A percentile compares a stretch with the other conserved stretches of the same genome.
These are phyloP conservation scores for Dufourea novaeangliae DNA, from an alignment of 1,140 invertebrate species.

Conservation along the genomic window DNA sequence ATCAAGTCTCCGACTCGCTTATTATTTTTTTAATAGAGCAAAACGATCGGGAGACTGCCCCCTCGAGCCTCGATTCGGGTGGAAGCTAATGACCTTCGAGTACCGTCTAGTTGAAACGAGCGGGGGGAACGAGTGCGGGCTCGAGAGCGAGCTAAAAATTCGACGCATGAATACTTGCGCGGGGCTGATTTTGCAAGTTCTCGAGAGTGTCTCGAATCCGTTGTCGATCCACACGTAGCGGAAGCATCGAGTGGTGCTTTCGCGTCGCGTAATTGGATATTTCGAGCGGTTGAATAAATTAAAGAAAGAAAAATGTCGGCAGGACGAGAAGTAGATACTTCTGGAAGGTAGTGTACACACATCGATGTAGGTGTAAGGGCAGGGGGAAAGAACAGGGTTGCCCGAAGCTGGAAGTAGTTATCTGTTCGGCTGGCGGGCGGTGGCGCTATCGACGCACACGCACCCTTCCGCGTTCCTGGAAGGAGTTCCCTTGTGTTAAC, in stretches of 20 bases:
- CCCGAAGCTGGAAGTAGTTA: conserved; percentile 56
- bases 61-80: too few relatives aligned
- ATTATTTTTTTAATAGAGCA: too few relatives aligned
- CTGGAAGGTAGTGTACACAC: neutral
- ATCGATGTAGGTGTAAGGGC: too few relatives aligned
- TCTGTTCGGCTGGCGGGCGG: conserved; percentile 47
- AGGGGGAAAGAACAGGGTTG: conserved; percentile 4
- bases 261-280: conserved; percentile 14
- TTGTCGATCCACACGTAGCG: neutral
- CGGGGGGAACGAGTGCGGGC: neutral
- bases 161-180: neutral
- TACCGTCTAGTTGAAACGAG: too few relatives aligned
- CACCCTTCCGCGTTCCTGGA: conserved; percentile 33
- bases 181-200: neutral
- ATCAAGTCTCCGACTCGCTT: too few relatives aligned
- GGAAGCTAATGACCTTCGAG: too few relatives aligned
- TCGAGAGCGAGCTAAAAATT: neutral
- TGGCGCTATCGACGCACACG: conserved; percentile 48
- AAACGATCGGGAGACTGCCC: too few relatives aligned
- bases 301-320: neutral
- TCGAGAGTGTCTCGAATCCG: neutral
- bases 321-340: neutral
- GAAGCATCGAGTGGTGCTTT: neutral
- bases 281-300: conserved; percentile 1
- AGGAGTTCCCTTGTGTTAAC: conserved; percentile 67